A percentile compares a stretch with the other conserved stretches of the same genome.
phyloP scores from a whole-genome alignment of 2,888 invertebrate species.

The Helleia helle region DNA sequence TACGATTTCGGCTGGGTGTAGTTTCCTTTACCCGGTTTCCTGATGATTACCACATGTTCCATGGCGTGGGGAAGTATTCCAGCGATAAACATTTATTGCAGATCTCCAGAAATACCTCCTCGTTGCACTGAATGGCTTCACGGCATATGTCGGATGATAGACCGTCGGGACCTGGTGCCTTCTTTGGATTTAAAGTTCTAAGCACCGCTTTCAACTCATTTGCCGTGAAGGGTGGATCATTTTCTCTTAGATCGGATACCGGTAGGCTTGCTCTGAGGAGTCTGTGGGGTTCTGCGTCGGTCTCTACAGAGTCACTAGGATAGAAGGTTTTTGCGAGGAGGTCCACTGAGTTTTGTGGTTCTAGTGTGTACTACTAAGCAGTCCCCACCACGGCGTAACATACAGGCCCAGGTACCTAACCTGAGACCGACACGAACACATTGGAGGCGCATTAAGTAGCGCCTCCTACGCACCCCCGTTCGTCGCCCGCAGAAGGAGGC shows the following conservation, averaged over 20 bases:
- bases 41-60: too few species aligned
- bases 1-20: slow-evolving; percentile 21
- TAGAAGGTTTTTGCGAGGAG: slow-evolving; percentile 21
- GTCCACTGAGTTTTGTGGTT: slow-evolving; percentile 16
- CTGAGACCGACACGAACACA: too few species aligned
- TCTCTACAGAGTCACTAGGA: slow-evolving; percentile 13
- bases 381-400: too few species aligned
- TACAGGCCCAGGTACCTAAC: too few species aligned
- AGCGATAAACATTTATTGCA: too few species aligned
- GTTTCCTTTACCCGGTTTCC: slow-evolving; percentile 19
- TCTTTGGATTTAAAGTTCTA: slow-evolving; percentile 13
- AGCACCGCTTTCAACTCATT: slow-evolving; percentile 13
- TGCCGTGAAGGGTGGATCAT: slow-evolving; percentile 13
- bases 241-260: not conserved
- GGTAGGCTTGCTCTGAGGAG: too few species aligned
- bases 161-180: slow-evolving; percentile 22
- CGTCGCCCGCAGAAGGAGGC: too few species aligned
- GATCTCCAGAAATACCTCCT: too few species aligned
- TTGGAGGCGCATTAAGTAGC: too few species aligned
- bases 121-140: slow-evolving; percentile 10
- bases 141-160: slow-evolving; percentile 24
- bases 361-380: too few species aligned
- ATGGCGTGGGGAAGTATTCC: too few species aligned
- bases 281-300: slow-evolving; percentile 10
- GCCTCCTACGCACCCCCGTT: too few species aligned